Evolutionary conservation across 1,140 invertebrate species (phyloP).

Genomic region (Bombus balteatus): DNA sequence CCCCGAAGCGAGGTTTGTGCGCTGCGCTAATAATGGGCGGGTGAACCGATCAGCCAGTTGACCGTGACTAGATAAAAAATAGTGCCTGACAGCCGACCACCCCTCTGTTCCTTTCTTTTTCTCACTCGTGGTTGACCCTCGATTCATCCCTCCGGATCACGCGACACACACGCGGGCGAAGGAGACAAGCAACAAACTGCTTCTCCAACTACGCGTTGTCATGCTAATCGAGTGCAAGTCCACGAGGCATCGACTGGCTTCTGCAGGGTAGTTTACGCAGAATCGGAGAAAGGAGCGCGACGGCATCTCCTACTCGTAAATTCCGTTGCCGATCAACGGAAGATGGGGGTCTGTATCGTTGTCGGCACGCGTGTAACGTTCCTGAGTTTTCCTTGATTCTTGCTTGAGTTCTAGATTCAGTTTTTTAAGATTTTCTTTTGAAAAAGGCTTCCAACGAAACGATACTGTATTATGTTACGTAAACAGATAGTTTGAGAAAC

Average conservation of each 20-base stretch:
- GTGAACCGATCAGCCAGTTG: constrained; percentile 81
- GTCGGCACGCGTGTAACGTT: constrained; percentile 2
- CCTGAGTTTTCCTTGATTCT: too few species aligned
- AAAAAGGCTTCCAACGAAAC: too few species aligned
- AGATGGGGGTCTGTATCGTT: neutral
- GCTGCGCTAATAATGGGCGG: constrained; percentile 83
- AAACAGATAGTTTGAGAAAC: too few species aligned
- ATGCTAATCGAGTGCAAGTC: constrained; percentile 76
- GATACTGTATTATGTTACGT: too few species aligned
- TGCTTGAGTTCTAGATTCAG: too few species aligned
- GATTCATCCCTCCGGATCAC: neutral
- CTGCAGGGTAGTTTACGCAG: constrained; percentile 51
- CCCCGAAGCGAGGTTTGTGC: constrained; percentile 60
- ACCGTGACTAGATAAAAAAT: constrained; percentile 84
- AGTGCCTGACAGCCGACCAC: constrained; percentile 74
- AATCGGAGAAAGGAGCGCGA: constrained; percentile 17
- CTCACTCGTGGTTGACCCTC: neutral
- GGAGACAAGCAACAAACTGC: constrained; percentile 69
- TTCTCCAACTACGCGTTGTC: constrained; percentile 66
- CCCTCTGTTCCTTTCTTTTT: constrained; percentile 3
- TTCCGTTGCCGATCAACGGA: constrained; percentile 21
- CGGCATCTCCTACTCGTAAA: constrained; percentile 42
- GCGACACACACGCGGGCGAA: neutral
- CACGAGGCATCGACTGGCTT: constrained; percentile 49
- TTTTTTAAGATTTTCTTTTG: too few species aligned